Percentiles rank a stretch among this genome's conserved stretches.
These are phyloP conservation scores for Hedychridium roseum DNA, from an alignment of 2,888 invertebrate species.

Conservation along the genomic window DNA sequence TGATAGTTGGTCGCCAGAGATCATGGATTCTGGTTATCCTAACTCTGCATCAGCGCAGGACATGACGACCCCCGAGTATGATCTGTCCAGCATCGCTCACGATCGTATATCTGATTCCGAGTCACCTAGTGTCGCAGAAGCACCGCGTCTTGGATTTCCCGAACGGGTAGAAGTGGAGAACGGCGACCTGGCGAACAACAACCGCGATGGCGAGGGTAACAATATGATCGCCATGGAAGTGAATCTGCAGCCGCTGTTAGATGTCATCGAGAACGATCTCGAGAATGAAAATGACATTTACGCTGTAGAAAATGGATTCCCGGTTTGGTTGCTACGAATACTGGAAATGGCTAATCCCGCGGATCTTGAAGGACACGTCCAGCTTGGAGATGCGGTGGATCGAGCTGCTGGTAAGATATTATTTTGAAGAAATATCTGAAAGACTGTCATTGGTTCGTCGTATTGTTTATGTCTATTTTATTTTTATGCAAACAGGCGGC, in stretches of 20 bases:
- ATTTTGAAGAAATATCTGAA: slow-evolving; percentile 3
- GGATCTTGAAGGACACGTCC: slow-evolving; percentile 17
- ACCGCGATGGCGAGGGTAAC: slow-evolving; percentile 66
- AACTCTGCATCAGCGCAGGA: slow-evolving; percentile 54
- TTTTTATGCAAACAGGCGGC: slow-evolving; percentile 19
- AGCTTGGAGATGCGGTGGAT: slow-evolving; percentile 6
- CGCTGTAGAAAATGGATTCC: slow-evolving; percentile 50
- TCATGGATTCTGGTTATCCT: slow-evolving; percentile 58
- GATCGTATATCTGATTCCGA: slow-evolving; percentile 42
- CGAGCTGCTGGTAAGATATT: slow-evolving; percentile 22
- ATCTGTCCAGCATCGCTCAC: slow-evolving; percentile 49
- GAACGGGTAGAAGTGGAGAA: slow-evolving; percentile 60
- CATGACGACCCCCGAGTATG: slow-evolving; percentile 50
- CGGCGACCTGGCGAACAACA: slow-evolving; percentile 67
- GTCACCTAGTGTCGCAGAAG: slow-evolving; percentile 45
- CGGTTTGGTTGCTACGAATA: slow-evolving; percentile 50
- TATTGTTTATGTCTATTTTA: slow-evolving; percentile 3
- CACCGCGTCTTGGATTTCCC: slow-evolving; percentile 32
- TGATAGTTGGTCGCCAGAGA: slow-evolving; percentile 52
- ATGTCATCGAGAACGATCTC: slow-evolving; percentile 50
- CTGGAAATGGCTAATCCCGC: slow-evolving; percentile 43
- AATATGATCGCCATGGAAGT: slow-evolving; percentile 56
- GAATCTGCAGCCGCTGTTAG: slow-evolving; percentile 47
- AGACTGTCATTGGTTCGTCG: too few species aligned
- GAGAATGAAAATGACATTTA: slow-evolving; percentile 58